Evolutionary conservation across 1,140 invertebrate genomes (phyloP), one percentile per base, ranked within the genome.

Genomic region (Drosophila trapezifrons): DNA sequence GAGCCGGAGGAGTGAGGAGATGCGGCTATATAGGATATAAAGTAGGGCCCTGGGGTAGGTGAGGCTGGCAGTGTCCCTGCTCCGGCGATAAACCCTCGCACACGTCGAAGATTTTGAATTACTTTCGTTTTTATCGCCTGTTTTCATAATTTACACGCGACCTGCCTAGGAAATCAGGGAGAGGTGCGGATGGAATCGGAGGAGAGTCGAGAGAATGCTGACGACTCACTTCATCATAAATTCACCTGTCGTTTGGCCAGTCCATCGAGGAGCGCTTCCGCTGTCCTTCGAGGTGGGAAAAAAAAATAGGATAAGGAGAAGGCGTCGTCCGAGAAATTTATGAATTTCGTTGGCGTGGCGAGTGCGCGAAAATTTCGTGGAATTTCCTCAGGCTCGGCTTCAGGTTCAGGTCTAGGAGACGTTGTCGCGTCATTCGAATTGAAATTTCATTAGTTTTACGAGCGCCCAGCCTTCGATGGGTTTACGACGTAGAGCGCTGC

Each of bases 401-500:
- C 0, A 49, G 47, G 29, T 40, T 29, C n/a, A 32, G 38, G 64
- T 49, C 46, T 43, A 18, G 45, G 38, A 27, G 49, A 79, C 29
- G 58, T 58, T 79, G 84, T 67, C 84, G 84, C 84, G 84, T 72
- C 85, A 78, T 67, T 46, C 65, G 84, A 87, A 89, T 87, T 78
- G 84, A 87, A 87, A 84, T 90, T 90, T 87, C 84, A 87, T 87
- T 87, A 90, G 80, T 87, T 87, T 87, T 84, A 87, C 77, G 85
- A 89, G 69, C 62, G 47, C 70, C 57, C 71, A 60, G 72, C 67
- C 83, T 64, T 81, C 59, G 69, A 71, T 49, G 59, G 60, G 60
- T 87, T 87, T 89, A 86, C 75, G 82, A 81, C 70, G 37, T n/a
- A n/a, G 15, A 38, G 37, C 15, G 37, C 37, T 15, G 67, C 76